Evolutionary conservation across 2,888 invertebrate species (phyloP).

Genomic region (Drosophila kambysellisi): DNA sequence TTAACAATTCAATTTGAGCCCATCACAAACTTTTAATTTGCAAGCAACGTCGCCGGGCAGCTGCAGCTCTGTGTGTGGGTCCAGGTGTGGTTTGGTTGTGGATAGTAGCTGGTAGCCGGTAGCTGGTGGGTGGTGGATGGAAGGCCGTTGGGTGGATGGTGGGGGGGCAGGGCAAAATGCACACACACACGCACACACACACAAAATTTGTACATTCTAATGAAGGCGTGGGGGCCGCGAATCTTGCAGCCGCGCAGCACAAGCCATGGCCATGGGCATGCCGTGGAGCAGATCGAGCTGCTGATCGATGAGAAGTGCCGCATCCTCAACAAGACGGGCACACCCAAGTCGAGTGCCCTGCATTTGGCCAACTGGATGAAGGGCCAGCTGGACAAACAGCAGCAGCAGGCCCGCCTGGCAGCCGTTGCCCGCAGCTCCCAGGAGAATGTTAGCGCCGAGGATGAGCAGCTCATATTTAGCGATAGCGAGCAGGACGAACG

Average conservation of each 20-base stretch:
- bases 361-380: constrained; percentile 94
- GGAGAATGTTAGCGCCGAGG: constrained; percentile 83
- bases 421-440: constrained; percentile 77
- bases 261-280: constrained; percentile 67
- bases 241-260: constrained; percentile 63
- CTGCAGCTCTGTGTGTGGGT: constrained; percentile 43
- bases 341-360: constrained; percentile 89
- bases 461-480: constrained; percentile 79
- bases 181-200: not conserved
- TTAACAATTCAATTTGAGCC: constrained; percentile 75
- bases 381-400: constrained; percentile 89
- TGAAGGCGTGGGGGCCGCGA: constrained; percentile 8
- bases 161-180: not conserved
- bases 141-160: not conserved
- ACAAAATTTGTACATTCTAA: constrained; percentile 19
- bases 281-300: constrained; percentile 86
- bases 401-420: constrained; percentile 84
- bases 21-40: constrained; percentile 84
- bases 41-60: constrained; percentile 43
- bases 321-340: constrained; percentile 87
- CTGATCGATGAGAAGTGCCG: constrained; percentile 89
- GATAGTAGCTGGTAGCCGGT: constrained; percentile 7
- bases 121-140: not conserved
- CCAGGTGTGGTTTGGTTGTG: constrained; percentile 36
- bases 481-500: constrained; percentile 83